Evolutionary conservation across 2,113 vertebrate species (phyloP).

Genomic region (Mormyrus iriodes): DNA sequence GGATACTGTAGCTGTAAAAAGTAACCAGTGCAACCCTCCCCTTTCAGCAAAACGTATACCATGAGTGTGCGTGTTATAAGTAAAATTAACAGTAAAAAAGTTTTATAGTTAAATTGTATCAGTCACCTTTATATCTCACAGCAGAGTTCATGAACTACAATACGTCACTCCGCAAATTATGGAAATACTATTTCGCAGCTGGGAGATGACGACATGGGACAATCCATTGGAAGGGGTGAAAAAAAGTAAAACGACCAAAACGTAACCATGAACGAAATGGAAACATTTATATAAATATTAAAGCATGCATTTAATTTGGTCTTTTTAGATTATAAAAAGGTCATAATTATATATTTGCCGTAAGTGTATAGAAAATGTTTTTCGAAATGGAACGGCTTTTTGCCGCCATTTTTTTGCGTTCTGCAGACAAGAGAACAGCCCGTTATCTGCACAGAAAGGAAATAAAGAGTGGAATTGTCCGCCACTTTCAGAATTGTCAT

Average conservation of each 20-base stretch:
- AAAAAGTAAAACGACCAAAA: neutral
- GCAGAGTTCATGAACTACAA: neutral
- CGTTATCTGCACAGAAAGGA: neutral
- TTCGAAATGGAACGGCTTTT: neutral
- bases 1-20: too few relatives aligned
- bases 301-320: neutral
- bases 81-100: neutral
- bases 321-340: neutral
- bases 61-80: neutral
- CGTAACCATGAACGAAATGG: neutral
- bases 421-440: neutral
- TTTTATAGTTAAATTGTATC: neutral
- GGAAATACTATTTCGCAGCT: neutral
- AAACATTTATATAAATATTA: neutral
- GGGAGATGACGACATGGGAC: neutral
- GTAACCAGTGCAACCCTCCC: too few relatives aligned
- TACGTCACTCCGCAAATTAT: neutral
- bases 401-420: conserved; percentile 39
- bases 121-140: neutral
- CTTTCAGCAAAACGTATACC: neutral
- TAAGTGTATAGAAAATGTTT: neutral
- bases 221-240: neutral
- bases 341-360: neutral
- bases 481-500: neutral
- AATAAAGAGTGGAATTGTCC: neutral